These are phyloP conservation scores for Leptinotarsa texana DNA, from an alignment of 1,140 invertebrate genomes.

Conservation along the genomic window DNA sequence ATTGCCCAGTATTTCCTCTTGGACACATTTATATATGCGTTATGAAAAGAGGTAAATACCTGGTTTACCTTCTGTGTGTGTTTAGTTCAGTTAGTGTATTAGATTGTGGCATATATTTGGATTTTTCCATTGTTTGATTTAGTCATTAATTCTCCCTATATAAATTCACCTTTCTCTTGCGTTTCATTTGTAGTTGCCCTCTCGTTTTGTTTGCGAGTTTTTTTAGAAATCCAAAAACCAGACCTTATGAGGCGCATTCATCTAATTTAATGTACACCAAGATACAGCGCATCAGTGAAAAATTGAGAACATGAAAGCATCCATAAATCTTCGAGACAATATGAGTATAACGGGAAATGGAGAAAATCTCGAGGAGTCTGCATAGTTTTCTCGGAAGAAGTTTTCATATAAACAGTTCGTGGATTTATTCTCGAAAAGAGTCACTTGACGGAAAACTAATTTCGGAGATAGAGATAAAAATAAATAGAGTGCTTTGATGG, in stretches of 20 bases:
- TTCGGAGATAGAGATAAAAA: slow-evolving; percentile 19
- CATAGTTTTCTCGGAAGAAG: slow-evolving; percentile 10
- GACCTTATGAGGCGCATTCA: background rate
- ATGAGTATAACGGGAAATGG: background rate
- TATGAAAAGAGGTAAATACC: too few species aligned
- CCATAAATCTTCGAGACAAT: slow-evolving; percentile 1
- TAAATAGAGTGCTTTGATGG: background rate
- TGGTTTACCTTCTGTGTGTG: too few species aligned
- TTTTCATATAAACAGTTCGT: slow-evolving; percentile 17
- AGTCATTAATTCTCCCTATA: too few species aligned
- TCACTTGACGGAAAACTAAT: slow-evolving; percentile 17
- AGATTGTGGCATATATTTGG: too few species aligned
- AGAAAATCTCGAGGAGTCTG: slow-evolving; percentile 8
- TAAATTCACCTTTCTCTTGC: too few species aligned
- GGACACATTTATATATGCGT: too few species aligned
- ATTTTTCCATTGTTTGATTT: too few species aligned
- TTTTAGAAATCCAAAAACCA: background rate
- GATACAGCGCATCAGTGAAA: slow-evolving; percentile 5
- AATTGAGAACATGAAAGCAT: slow-evolving; percentile 3
- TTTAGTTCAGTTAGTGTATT: too few species aligned
- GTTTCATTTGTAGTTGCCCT: background rate
- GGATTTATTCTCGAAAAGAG: slow-evolving; percentile 13
- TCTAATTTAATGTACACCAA: background rate
- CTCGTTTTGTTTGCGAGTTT: background rate
- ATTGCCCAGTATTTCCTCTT: too few species aligned